These are phyloP conservation scores for Macquaria australasica DNA, from an alignment of 2,113 vertebrate species.

Conservation along the genomic window DNA sequence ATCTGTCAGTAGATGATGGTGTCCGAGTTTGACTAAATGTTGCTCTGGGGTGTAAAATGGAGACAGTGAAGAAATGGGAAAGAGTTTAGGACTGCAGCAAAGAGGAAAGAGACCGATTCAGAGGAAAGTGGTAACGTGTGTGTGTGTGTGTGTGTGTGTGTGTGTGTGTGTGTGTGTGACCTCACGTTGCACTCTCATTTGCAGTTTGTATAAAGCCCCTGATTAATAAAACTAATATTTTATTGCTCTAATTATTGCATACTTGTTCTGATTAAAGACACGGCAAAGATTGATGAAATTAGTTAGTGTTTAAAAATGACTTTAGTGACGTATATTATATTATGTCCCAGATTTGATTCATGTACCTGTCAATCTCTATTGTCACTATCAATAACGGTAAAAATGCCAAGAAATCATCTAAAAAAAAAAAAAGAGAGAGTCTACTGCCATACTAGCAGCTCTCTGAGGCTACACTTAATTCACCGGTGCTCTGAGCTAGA, in stretches of 20 bases:
- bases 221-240: neutral
- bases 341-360: neutral
- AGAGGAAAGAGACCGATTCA: neutral
- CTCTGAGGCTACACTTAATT: neutral
- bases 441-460: neutral
- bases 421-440: neutral
- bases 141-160: neutral
- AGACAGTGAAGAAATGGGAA: slow-evolving; percentile 2
- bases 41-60: slow-evolving; percentile 23
- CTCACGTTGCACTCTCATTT: neutral
- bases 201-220: neutral
- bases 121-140: neutral
- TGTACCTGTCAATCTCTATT: neutral
- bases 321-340: neutral
- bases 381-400: neutral
- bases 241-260: neutral
- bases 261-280: neutral
- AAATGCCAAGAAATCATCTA: neutral
- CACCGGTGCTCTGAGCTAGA: neutral
- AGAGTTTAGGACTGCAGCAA: slow-evolving; percentile 8
- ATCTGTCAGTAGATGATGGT: slow-evolving; percentile 46
- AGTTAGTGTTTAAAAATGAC: neutral
- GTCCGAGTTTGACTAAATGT: slow-evolving; percentile 39
- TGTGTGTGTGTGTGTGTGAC: neutral
- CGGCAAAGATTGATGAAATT: neutral